A percentile compares a stretch with the other conserved stretches of the same genome.
phyloP scores from a whole-genome alignment of 2,888 invertebrate species.

The Alentia gelatinosa region DNA sequence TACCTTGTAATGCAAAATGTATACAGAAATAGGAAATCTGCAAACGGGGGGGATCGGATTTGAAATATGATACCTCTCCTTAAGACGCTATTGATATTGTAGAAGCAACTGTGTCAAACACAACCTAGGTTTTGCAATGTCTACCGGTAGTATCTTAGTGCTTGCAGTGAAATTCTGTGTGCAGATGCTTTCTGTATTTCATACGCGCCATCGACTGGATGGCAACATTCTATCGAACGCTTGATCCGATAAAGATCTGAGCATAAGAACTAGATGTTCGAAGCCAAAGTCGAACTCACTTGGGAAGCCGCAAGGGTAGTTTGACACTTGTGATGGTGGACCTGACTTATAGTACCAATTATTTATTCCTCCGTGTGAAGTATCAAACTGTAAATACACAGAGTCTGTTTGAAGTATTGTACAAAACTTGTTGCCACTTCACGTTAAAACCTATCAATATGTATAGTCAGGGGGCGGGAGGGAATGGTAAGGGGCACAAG shows the following conservation, averaged over 20 bases:
- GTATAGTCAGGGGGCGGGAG: no score
- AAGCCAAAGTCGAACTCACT: conserved; percentile 22
- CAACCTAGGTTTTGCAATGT: not conserved
- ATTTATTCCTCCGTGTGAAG: conserved; percentile 15
- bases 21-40: not conserved
- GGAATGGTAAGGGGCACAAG: no score
- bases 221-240: not conserved
- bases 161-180: conserved; percentile 10
- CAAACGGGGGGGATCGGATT: not conserved
- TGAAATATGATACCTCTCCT: no score
- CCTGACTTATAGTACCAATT: not conserved
- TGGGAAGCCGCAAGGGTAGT: not conserved
- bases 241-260: not conserved
- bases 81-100: not conserved
- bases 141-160: not conserved
- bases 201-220: not conserved
- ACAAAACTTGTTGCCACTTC: conserved; percentile 33
- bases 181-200: not conserved
- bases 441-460: no score
- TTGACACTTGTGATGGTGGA: not conserved
- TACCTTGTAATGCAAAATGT: not conserved
- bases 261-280: not conserved
- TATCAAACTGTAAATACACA: not conserved
- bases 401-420: conserved; percentile 21
- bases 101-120: not conserved